Base-by-base conservation (phyloP, 2,113 vertebrate genomes). In the Phalacrocorax brasilianus region DNA sequence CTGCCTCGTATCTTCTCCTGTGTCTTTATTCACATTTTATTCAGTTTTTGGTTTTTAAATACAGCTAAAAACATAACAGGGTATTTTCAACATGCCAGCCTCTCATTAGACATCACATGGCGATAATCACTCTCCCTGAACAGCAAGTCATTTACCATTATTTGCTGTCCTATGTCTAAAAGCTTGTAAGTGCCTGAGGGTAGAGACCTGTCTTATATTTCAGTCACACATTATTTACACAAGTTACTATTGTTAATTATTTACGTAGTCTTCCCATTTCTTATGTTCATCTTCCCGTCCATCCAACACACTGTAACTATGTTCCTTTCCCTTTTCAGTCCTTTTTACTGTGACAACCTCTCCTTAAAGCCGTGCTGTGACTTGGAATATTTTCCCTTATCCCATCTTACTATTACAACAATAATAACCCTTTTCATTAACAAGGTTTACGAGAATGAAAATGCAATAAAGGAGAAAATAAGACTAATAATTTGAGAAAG, bases 161-260 rank as follows among this genome's bases (percentile, higher is more conserved):
- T 56, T 83, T 89, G 26, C 30, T 71, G 11, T 75, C 77, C n/a
- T 79, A 1, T 33, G 10, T 55, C 33, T 87, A 30, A 89, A 74
- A 78, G 35, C 56, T 65, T 87, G 27, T 62, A 78, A 62, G 62
- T 50, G 86, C 73, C 58, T 66, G 49, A 73, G 38, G 92, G 56
- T 68, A 92, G 28, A 56, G 49, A 53, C 35, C 15, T 72, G 35
- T 45, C 76, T 89, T 77, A 58, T 18, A 68, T 72, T 92, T 68
- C 58, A 89, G 32, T 63, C 84, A 79, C 62, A 85, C 6, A 12
- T 62, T 95, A 82, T 95, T 91, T 91, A 92, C 86, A 89, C 32
- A 50, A 66, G 74, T 93, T 95, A 79, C 82, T 91, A 82, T 35
- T 74, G 38, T 53, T 77, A 90, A 96, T 86, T 91, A 67, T 63